phyloP scores from a whole-genome alignment of 2,113 vertebrate species.

The Sphyrna mokarran region DNA sequence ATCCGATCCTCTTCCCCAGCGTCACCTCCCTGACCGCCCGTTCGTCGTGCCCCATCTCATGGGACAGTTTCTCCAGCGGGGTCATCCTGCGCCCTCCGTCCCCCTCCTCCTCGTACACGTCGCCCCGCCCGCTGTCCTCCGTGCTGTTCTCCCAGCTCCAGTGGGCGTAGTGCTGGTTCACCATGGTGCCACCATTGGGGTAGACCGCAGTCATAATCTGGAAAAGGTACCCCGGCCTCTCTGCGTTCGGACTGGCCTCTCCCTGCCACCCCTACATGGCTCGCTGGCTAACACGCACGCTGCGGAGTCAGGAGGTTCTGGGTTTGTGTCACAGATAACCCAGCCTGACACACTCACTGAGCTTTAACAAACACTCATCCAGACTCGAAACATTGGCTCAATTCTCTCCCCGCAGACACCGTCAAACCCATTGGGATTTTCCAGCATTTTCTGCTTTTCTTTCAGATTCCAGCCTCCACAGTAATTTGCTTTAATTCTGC shows the following conservation, averaged over 20 bases:
- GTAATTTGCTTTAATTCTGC: too few species aligned
- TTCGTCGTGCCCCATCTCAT: conserved; percentile 89
- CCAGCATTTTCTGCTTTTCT: too few species aligned
- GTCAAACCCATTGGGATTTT: too few species aligned
- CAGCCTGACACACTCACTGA: background rate
- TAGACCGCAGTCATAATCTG: conserved; percentile 82
- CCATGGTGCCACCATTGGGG: conserved; percentile 53
- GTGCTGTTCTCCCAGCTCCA: conserved; percentile 73
- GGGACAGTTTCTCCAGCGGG: conserved; percentile 79
- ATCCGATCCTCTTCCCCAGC: conserved; percentile 85
- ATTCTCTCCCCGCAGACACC: too few species aligned
- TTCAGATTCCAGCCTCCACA: too few species aligned
- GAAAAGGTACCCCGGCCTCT: background rate
- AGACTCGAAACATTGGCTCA: too few species aligned
- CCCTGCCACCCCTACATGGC: background rate
- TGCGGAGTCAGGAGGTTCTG: background rate
- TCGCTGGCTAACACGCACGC: background rate
- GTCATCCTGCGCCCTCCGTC: conserved; percentile 66
- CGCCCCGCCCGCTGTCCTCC: conserved; percentile 51
- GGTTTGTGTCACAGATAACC: background rate
- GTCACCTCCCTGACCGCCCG: conserved; percentile 85
- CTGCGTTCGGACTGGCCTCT: background rate
- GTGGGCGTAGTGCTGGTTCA: conserved; percentile 51
- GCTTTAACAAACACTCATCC: too few species aligned
- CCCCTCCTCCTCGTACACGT: conserved; percentile 53